phyloP scores from a whole-genome alignment of 2,113 vertebrate genomes.

The Atractosteus spatula region DNA sequence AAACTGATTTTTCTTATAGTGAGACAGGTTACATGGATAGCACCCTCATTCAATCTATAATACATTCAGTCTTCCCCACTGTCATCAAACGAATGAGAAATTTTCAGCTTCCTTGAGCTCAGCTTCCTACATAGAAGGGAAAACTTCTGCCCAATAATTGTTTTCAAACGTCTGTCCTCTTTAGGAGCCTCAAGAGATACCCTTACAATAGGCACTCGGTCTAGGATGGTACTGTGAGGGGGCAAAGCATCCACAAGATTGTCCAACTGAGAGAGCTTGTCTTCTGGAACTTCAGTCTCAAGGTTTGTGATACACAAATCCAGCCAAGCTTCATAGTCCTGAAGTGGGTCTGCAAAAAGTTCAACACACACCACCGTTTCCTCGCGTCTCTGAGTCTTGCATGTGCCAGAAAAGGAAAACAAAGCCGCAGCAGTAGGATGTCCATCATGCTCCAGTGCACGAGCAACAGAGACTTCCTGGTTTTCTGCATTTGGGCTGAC shows the following conservation, averaged over 20 bases:
- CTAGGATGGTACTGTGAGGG: conserved; percentile 61
- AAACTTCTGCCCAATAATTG: conserved; percentile 58
- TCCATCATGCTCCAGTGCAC: conserved; percentile 49
- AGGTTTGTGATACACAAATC: conserved; percentile 55
- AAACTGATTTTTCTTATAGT: too few species aligned
- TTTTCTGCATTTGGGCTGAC: conserved; percentile 42
- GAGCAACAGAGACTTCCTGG: conserved; percentile 37
- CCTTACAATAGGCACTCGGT: conserved; percentile 42
- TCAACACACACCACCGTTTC: rapidly evolving
- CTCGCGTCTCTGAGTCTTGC: conserved; percentile 10
- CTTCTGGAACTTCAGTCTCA: conserved; percentile 52
- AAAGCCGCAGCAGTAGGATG: neutral
- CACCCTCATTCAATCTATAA: neutral
- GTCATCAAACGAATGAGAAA: conserved; percentile 26
- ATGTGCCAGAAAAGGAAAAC: rapidly evolving
- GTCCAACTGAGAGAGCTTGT: conserved; percentile 57
- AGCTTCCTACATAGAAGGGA: conserved; percentile 57
- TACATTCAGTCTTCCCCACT: conserved; percentile 2
- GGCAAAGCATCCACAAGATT: conserved; percentile 46
- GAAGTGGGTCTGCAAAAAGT: conserved; percentile 33
- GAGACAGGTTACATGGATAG: too few species aligned
- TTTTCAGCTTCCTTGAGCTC: conserved; percentile 48
- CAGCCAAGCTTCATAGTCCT: conserved; percentile 58
- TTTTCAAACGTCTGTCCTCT: conserved; percentile 43
- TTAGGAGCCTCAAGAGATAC: conserved; percentile 41